Evolutionary conservation across 2,888 invertebrate genomes (phyloP).

Genomic region (Eulithis prunata): DNA sequence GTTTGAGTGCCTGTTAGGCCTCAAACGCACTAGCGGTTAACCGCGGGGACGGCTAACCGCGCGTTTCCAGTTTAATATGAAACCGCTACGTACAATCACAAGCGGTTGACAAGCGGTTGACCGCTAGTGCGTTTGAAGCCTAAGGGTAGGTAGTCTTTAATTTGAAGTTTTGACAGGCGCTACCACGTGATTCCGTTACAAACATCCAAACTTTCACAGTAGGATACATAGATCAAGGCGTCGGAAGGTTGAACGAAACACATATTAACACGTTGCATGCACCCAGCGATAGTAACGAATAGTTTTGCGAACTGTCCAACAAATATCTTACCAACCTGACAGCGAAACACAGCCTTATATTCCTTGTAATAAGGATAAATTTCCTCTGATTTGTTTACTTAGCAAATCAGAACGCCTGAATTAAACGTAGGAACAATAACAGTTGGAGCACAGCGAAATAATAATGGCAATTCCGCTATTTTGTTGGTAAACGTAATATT

Average conservation of each 20-base stretch:
- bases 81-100: no score
- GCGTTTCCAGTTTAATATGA: no score
- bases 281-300: neutral
- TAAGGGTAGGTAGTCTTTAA: neutral
- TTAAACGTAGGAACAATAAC: neutral
- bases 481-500: neutral
- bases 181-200: neutral
- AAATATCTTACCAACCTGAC: neutral
- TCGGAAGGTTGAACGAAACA: neutral
- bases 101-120: no score
- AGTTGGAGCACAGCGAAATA: slow-evolving; percentile 1
- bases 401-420: neutral
- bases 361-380: neutral
- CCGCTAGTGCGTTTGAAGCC: no score
- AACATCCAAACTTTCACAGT: neutral
- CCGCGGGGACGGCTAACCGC: no score
- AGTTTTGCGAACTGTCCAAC: neutral
- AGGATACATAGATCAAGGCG: no score
- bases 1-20: neutral
- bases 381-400: neutral
- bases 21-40: no score
- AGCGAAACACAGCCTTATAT: neutral
- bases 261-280: neutral
- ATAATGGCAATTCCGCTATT: neutral
- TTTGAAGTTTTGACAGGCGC: slow-evolving; percentile 3